Evolutionary conservation across 2,888 invertebrate genomes (phyloP).

Genomic region (Seira ritae): DNA sequence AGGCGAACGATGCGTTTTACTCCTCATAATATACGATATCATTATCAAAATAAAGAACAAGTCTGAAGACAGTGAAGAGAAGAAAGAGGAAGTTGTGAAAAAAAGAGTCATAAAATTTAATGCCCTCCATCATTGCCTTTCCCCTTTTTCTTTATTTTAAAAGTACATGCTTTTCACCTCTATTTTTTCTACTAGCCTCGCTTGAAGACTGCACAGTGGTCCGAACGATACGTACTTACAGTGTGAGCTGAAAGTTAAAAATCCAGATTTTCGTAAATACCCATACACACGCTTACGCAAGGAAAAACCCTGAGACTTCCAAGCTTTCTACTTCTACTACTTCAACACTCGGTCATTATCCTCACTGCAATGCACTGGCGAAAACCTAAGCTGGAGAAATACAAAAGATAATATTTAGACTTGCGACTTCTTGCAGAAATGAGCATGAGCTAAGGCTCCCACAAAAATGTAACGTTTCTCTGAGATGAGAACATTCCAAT

Average conservation of each 20-base stretch:
- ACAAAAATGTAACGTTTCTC: neutral
- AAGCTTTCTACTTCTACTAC: neutral
- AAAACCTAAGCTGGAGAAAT: neutral
- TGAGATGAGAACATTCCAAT: neutral
- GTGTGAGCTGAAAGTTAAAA: constrained; percentile 6
- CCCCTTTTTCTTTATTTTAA: constrained; percentile 32
- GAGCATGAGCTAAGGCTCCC: neutral
- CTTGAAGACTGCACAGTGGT: no score
- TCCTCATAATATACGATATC: constrained; percentile 13
- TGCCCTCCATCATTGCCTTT: constrained; percentile 60
- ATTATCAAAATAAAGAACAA: constrained; percentile 13
- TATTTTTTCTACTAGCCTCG: neutral
- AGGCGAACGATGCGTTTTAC: constrained; percentile 4
- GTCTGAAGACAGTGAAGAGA: constrained; percentile 15
- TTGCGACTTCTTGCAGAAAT: neutral
- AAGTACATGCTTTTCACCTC: constrained; percentile 17
- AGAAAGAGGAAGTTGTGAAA: constrained; percentile 30
- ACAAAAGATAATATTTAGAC: constrained; percentile 22
- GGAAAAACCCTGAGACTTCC: neutral
- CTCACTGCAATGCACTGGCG: constrained; percentile 21
- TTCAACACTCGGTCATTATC: constrained; percentile 32
- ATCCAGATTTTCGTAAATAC: constrained; percentile 4
- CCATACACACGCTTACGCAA: neutral
- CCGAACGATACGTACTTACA: neutral
- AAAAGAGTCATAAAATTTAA: constrained; percentile 65